Base-by-base conservation (phyloP, 1,140 invertebrate genomes). In the Leptinotarsa texana region DNA sequence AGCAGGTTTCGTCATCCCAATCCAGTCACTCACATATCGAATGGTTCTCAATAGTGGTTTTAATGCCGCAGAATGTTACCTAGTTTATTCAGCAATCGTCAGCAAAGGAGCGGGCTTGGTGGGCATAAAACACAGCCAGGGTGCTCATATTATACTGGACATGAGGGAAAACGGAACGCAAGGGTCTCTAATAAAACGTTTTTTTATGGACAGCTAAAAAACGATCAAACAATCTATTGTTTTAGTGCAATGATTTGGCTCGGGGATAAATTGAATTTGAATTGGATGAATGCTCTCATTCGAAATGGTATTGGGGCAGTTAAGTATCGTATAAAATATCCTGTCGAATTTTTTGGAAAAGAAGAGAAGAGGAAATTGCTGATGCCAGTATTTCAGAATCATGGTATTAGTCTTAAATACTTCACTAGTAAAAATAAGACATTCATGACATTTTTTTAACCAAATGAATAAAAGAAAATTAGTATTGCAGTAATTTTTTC, bases 51-150 rank as follows among this genome's bases (percentile, higher is more conserved):
- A 68, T 47, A 42, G 15, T 76, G 74, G 74, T 79, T 79, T 79
- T 79, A 79, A 78, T 79, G 78, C 74, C 15, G 51, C 69, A 57
- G 76, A 78, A 70, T 79, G 78, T 79, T 79, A 78, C 78, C 78
- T 79, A 79, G 78, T 77, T 79, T 77, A 79, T 79, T 79, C 75
- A 78, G 78, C 78, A 78, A 79, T 79, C 76, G 78, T 79, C 78
- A 79, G 78, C 78, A 57, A 79, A 74, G 68, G 61, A 69, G 69
- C 47, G 63, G 71, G 63, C 67, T 72, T 75, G 65, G 27, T 33
- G 33, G 66, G 70, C 77, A 80, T 78, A 78, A 78, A 80, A 80
- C 79, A 80, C 79, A 78, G 79, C 69, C 77, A 73, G 33, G 70
- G 73, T 75, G 79, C 67, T 63, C 72, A 77, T 78, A 78, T 80